A percentile compares a stretch with the other conserved stretches of the same genome.
phyloP scores from a whole-genome alignment of 2,113 vertebrate species.

The Myrmecobius fasciatus region DNA sequence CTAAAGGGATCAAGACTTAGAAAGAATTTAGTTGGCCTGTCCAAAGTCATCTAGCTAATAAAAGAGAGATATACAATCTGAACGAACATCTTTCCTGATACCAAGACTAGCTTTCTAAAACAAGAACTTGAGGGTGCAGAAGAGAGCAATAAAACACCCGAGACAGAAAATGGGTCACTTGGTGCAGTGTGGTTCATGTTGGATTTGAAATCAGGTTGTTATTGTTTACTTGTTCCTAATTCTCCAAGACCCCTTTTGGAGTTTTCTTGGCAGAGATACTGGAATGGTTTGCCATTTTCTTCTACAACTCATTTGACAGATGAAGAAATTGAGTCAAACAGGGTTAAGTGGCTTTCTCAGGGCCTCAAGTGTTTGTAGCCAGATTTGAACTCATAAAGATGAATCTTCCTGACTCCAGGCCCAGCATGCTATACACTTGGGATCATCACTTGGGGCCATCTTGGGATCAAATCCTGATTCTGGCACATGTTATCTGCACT shows the following conservation, averaged over 20 bases:
- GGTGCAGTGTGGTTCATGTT: not conserved
- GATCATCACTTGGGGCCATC: too few relatives aligned
- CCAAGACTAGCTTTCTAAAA: not conserved
- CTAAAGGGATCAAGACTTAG: not conserved
- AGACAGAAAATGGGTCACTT: not conserved
- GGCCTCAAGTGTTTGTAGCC: too few relatives aligned
- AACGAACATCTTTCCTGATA: not conserved
- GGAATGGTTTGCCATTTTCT: too few relatives aligned
- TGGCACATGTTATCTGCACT: not conserved
- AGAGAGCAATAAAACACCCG: not conserved
- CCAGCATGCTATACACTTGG: too few relatives aligned
- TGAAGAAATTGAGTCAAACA: too few relatives aligned
- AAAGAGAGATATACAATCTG: not conserved
- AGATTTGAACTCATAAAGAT: too few relatives aligned
- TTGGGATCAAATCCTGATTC: not conserved
- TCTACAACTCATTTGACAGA: too few relatives aligned
- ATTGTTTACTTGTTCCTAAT: too few relatives aligned
- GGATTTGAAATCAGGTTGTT: not conserved
- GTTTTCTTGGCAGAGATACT: too few relatives aligned
- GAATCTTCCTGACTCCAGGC: too few relatives aligned
- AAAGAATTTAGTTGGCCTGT: not conserved
- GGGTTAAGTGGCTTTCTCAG: too few relatives aligned
- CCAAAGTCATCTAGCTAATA: not conserved
- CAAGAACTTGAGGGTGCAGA: not conserved
- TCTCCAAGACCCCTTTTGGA: too few relatives aligned